Percentiles rank a stretch among this genome's conserved stretches.
Evolutionary conservation across 1,140 invertebrate genomes (phyloP).

Genomic region (Drosophila bipectinata): DNA sequence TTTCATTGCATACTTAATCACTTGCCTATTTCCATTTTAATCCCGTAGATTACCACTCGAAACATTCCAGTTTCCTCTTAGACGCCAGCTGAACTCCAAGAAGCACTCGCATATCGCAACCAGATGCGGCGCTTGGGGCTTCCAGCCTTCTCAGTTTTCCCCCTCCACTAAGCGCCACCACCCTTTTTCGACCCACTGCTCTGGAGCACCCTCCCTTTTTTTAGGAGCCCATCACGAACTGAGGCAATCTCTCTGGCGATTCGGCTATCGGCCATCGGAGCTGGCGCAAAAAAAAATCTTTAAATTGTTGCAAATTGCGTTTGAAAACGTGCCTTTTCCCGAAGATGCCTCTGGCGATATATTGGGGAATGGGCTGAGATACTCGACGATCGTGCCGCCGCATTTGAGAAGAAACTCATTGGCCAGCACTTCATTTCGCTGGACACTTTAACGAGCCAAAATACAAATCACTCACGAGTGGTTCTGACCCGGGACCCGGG

Average conservation of each 20-base stretch:
- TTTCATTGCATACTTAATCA: slow-evolving; percentile 10
- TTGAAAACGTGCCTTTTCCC: slow-evolving; percentile 73
- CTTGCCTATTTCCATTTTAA: slow-evolving; percentile 1
- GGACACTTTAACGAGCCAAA: slow-evolving; percentile 78
- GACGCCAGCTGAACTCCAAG: slow-evolving; percentile 33
- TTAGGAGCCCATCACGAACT: slow-evolving; percentile 60
- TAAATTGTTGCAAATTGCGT: slow-evolving; percentile 81
- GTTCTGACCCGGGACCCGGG: slow-evolving; percentile 42
- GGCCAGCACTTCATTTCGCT: slow-evolving; percentile 61
- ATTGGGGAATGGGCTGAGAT: slow-evolving; percentile 31
- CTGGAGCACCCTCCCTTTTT: slow-evolving; percentile 4
- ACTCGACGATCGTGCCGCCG: slow-evolving; percentile 67
- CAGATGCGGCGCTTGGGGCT: slow-evolving; percentile 30
- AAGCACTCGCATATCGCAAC: slow-evolving; percentile 34
- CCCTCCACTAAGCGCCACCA: slow-evolving; percentile 40
- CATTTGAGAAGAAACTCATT: slow-evolving; percentile 65
- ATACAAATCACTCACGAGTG: slow-evolving; percentile 74
- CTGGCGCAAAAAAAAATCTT: slow-evolving; percentile 69
- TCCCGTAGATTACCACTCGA: slow-evolving; percentile 10
- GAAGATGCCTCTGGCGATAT: slow-evolving; percentile 42
- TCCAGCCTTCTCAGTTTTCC: slow-evolving; percentile 23
- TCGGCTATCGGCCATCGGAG: slow-evolving; percentile 62
- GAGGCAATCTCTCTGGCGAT: slow-evolving; percentile 57
- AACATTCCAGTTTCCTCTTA: slow-evolving; percentile 14
- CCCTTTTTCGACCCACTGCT: neutral